Evolutionary conservation across 2,797 vertebrate genomes (phyloP), one percentile per base, ranked within the genome.

Genomic region (Philypnodon macrostomus): DNA sequence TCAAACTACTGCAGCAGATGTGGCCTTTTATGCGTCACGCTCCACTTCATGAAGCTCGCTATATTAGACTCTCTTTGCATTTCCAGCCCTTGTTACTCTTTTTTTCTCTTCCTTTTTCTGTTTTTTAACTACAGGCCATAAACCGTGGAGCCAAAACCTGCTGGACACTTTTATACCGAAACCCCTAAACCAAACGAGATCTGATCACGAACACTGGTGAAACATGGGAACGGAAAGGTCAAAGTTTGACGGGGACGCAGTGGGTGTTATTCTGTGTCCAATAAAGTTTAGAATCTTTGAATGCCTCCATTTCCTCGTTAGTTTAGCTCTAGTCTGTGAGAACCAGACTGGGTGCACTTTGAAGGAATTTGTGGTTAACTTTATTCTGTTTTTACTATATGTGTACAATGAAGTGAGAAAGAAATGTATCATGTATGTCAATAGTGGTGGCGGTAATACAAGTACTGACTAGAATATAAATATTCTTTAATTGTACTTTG

Each of bases 141-240:
- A 83, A 85, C 83, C 21, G 29, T 4, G 0, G 50, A 70, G 82
- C 82, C 82, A 85, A 81, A 83, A 76, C 75, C 72, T 77, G 80
- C 65, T 83, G 74, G 72, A 78, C 56, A 55, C 66, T 87, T 87
- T 89, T 88, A 88, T 87, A 87, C 83, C 87, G 81, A 87, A 85
- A 87, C 80, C 84, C 85, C 77, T 88, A 84, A 88, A 87, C 85
- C 47, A 88, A 90, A 89, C 63, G 56, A 88, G 88, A 78, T 59
- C 75, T 83, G 83, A 84, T 89, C 88, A 89, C 86, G 86, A 87
- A 86, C 73, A 78, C 65, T 68, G 69, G 53, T 42, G 38, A 69
- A 63, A 50, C 50, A 23, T 42, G 51, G 42, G 65, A 36, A 37
- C 61, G 41, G 49, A 7, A 53, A 48, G 35, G 30, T 29, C 41